Percentiles rank a stretch among this genome's conserved stretches.
Conservation (phyloP, 2,113 vertebrate species). For the Oxyruncus cristatus region DNA sequence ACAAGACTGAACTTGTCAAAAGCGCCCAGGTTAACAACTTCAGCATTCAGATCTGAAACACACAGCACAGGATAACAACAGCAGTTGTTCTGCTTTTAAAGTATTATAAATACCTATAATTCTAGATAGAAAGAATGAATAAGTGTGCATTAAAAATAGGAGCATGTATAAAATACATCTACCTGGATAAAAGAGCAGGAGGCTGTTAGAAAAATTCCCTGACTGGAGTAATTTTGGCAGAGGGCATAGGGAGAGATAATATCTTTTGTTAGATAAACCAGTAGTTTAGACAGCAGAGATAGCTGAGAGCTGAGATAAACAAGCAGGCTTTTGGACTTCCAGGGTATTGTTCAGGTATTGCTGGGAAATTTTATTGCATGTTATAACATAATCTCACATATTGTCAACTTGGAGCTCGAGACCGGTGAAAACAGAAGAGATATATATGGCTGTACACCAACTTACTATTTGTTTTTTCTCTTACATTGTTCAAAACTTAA, state of each 20-base stretch:
- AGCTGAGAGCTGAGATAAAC: neutral
- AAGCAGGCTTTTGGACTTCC: neutral
- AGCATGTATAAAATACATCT: neutral
- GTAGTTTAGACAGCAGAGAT: neutral
- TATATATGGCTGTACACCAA: neutral
- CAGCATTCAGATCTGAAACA: constrained; percentile 71
- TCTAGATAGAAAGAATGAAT: neutral
- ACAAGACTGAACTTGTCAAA: constrained; percentile 83
- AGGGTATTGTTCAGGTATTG: neutral
- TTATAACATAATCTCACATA: neutral
- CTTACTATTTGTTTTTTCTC: neutral
- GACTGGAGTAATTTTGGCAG: neutral
- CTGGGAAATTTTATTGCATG: neutral
- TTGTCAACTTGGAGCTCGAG: neutral
- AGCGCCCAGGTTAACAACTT: constrained; percentile 76
- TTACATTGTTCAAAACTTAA: neutral
- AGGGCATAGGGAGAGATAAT: neutral
- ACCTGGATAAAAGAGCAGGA: neutral
- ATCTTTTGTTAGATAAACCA: neutral
- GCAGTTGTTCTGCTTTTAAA: neutral
- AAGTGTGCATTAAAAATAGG: neutral
- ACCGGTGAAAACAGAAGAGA: neutral
- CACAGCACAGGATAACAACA: neutral
- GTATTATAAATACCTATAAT: neutral
- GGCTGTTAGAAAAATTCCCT: neutral